A percentile compares a stretch with the other conserved stretches of the same genome.
phyloP scores from a whole-genome alignment of 2,888 invertebrate species.

The Aleiodes leptofemur region DNA sequence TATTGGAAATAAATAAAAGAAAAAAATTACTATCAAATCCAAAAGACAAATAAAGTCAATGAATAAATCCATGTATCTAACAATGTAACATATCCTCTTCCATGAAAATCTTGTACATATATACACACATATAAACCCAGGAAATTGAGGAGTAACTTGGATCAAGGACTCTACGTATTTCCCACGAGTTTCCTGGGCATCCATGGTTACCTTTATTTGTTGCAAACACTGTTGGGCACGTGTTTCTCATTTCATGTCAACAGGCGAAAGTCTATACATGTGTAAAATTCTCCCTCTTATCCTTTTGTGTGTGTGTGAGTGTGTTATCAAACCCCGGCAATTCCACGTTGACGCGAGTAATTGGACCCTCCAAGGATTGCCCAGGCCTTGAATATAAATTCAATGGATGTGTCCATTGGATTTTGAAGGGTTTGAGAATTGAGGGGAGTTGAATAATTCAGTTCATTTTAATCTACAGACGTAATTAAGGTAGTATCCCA shows the following conservation, averaged over 20 bases:
- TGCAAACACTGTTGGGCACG: conserved; percentile 3
- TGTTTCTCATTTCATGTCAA: not conserved
- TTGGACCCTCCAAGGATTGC: conserved; percentile 11
- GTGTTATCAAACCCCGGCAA: conserved; percentile 4
- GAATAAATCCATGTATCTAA: no score
- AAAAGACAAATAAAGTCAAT: no score
- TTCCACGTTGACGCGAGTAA: conserved; percentile 2
- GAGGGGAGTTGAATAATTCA: no score
- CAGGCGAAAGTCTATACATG: no score
- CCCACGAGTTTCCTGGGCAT: conserved; percentile 3
- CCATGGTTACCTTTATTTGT: not conserved
- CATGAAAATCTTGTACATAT: no score
- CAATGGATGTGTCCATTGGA: conserved; percentile 6
- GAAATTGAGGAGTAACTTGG: not conserved
- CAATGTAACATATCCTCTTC: no score
- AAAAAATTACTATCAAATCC: no score
- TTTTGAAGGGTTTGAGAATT: not conserved
- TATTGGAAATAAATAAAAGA: no score
- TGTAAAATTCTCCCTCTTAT: no score
- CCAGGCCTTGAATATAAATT: not conserved
- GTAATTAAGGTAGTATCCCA: no score
- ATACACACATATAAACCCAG: no score
- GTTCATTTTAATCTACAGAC: no score
- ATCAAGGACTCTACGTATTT: not conserved
- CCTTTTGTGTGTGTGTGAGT: not conserved